Evolutionary conservation across 2,888 invertebrate genomes (phyloP), one percentile per base, ranked within the genome.

Genomic region (Synanthedon myopaeformis): DNA sequence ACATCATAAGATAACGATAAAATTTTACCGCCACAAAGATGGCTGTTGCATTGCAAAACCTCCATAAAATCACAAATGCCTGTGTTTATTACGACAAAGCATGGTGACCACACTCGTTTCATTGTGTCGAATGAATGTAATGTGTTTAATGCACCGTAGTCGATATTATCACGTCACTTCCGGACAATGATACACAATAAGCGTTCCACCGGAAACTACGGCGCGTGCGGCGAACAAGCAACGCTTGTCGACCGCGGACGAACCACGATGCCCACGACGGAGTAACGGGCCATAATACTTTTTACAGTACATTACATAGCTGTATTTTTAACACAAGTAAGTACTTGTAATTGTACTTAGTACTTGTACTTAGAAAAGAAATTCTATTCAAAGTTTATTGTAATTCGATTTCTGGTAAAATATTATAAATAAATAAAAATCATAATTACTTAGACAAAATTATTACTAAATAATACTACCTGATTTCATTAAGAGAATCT

Each of bases 171-270:
- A 49, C 8, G 66, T 57, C 57, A 67, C 76, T 80, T 82, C 83
- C 83, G 79, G 74, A 60, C 59, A 61, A 64, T 59, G 55, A 56
- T 54, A 56, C 55, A 76, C 75, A 74, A 75, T 73, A 69, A 69
- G 67, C 66, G 56, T 61, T 61, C 59, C 59, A 59, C 66, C 82
- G 83, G 84, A 84, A 79, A 75, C 65, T 59, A 54, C 65, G 76
- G 79, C 83, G 79, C 83, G 83, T 80, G 84, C 81, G 76, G 71
- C 63, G 67, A 62, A 69, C 72, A 70, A 67, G 72, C 70, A 65
- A 67, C 69, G 62, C 67, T 66, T 61, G 56, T 49, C 58, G 61
- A 13, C 35, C 10, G 10, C 35, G 35, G 35, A 35, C 35, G 35
- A 35, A 35, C 35, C 10, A 35, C 10, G 35, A 10, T 35, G 35